Base-by-base conservation (phyloP, 2,113 vertebrate species). In the Phocoena sinus region DNA sequence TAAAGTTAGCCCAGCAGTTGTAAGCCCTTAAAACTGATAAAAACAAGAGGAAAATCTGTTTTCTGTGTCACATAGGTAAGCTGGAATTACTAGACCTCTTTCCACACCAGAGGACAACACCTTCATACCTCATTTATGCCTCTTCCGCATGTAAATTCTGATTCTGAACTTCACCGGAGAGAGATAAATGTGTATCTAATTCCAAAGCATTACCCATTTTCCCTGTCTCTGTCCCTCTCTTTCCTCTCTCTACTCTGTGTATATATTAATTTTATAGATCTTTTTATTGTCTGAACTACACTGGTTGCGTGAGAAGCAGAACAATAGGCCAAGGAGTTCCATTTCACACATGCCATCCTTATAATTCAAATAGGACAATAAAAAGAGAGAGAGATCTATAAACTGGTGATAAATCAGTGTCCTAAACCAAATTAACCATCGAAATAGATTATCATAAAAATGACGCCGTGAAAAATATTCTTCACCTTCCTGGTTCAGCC, bases 241-340 rank as follows among this genome's bases (percentile, higher is more conserved):
- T 98, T 98, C 97, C 97, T 98, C 97, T 98, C 97, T 98, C 97
- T 58, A 96, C 96, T 98, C 97, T 98, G 98, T 98, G 98, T 99
- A 99, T 99, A 98, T 98, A 99, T 99, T 99, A 98, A 98, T 99
- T 99, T 99, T 99, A 99, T 99, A 98, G 98, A 99, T 99, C 98
- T 98, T 98, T 99, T 99, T 99, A 99, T 98, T 99, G 98, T 99
- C 98, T 98, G 98, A 98, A 98, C 98, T 98, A 98, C 97, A 98
- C 97, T 97, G 98, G 98, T 98, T 99, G 98, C 98, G 97, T 99
- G 98, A 99, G 98, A 98, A 99, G 99, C 98, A 99, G 98, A 99
- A 99, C 99, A 99, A 99, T 99, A 98, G 98, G 98, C 98, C 98
- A 98, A 98, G 98, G 97, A 97, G 98, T 98, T 98, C 98, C 98